Evolutionary conservation across 2,888 invertebrate genomes (phyloP).

Genomic region (Drosophila formosana): DNA sequence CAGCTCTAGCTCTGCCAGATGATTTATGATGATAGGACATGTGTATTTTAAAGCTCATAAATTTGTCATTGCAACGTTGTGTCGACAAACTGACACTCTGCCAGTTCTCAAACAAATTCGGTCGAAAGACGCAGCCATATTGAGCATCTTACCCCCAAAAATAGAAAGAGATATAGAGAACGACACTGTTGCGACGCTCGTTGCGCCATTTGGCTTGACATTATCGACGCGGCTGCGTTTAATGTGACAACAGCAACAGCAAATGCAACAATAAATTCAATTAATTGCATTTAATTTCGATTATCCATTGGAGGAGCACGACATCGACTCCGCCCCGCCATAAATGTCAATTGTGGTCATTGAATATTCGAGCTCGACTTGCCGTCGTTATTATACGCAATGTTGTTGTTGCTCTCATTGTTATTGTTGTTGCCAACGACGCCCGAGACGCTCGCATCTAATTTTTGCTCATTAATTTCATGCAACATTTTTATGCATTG

Average conservation of each 20-base stretch:
- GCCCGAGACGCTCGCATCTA: constrained; percentile 53
- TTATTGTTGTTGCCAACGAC: not conserved
- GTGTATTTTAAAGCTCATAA: constrained; percentile 82
- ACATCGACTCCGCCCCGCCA: constrained; percentile 23
- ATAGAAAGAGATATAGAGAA: not conserved
- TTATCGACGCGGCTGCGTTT: constrained; percentile 46
- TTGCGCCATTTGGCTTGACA: constrained; percentile 42
- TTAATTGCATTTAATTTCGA: constrained; percentile 81
- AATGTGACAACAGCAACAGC: constrained; percentile 47
- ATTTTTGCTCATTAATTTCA: constrained; percentile 79
- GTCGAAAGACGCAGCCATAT: not conserved
- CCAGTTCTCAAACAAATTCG: constrained; percentile 8
- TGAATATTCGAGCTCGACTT: constrained; percentile 54
- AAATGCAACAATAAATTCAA: constrained; percentile 79
- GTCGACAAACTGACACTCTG: constrained; percentile 35
- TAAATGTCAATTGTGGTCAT: constrained; percentile 74
- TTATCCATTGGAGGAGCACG: constrained; percentile 41
- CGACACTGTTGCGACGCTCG: constrained; percentile 27
- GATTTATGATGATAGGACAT: constrained; percentile 82
- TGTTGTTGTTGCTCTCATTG: not conserved
- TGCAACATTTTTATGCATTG: constrained; percentile 80
- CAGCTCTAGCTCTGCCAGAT: constrained; percentile 43
- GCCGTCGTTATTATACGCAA: not conserved
- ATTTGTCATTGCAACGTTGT: constrained; percentile 65
- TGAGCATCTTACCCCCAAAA: not conserved